phyloP scores from a whole-genome alignment of 2,113 vertebrate genomes.

The Circaetus cinerascens region DNA sequence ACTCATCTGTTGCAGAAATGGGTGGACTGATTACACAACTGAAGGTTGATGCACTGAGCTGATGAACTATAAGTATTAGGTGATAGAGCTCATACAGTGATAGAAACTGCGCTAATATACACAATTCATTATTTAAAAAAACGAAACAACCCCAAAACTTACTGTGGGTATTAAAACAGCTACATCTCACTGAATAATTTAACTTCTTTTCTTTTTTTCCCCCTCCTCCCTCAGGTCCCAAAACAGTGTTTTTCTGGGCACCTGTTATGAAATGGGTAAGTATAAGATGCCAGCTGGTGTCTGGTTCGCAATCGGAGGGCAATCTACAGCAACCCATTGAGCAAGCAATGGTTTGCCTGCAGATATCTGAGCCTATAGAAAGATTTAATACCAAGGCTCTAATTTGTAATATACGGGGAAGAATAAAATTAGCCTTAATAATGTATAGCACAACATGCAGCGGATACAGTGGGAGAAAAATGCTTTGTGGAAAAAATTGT shows the following conservation, averaged over 20 bases:
- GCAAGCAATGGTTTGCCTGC: not conserved
- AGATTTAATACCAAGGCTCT: not conserved
- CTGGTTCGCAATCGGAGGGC: not conserved
- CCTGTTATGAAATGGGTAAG: slow-evolving; percentile 99
- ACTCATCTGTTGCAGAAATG: not conserved
- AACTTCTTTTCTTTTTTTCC: not conserved
- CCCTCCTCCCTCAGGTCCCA: slow-evolving; percentile 83
- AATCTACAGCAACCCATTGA: not conserved
- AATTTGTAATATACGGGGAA: not conserved
- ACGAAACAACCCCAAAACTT: not conserved
- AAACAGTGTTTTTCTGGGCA: slow-evolving; percentile 98
- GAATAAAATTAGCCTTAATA: not conserved
- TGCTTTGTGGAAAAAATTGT: not conserved
- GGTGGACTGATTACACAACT: not conserved
- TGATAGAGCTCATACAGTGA: not conserved
- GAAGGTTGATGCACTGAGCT: not conserved
- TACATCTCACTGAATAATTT: not conserved
- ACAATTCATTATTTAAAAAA: not conserved
- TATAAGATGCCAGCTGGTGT: not conserved
- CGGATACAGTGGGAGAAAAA: not conserved
- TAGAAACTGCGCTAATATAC: not conserved
- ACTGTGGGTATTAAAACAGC: not conserved
- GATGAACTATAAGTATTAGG: not conserved
- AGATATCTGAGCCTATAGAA: not conserved
- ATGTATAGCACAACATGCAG: not conserved